Percentiles rank a stretch among this genome's conserved stretches.
Conservation (phyloP, 2,797 vertebrate genomes). For the Pseudocheirus occidentalis region DNA sequence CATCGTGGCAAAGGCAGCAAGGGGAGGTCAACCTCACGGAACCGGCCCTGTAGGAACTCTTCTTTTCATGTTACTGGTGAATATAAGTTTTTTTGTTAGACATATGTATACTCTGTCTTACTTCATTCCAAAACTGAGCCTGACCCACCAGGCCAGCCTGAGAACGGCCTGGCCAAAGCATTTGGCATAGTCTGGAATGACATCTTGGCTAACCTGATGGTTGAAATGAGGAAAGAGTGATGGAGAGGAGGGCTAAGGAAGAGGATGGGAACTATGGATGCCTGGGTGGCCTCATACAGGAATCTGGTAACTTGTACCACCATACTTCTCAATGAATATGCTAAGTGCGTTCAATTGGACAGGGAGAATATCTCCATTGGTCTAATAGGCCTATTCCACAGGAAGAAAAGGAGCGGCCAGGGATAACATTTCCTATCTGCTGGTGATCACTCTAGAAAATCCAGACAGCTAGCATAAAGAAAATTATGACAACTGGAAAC, state of each 20-base stretch:
- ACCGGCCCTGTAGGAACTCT: neutral
- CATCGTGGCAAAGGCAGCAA: neutral
- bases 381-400: neutral
- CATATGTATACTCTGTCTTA: neutral
- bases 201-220: neutral
- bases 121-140: neutral
- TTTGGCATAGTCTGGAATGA: neutral
- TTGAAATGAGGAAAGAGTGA: neutral
- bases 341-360: neutral
- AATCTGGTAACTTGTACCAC: neutral
- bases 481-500: neutral
- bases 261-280: neutral
- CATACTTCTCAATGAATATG: neutral
- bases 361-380: neutral
- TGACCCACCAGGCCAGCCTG: neutral
- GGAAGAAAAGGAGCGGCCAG: neutral
- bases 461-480: neutral
- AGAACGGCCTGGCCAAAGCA: neutral
- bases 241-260: neutral
- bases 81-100: neutral
- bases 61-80: neutral
- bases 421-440: neutral
- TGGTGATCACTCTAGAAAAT: neutral
- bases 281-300: neutral
- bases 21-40: neutral